A percentile compares a stretch with the other conserved stretches of the same genome.
These are phyloP conservation scores for Trypoxylon attenuatum DNA, from an alignment of 2,888 invertebrate genomes.

Conservation along the genomic window DNA sequence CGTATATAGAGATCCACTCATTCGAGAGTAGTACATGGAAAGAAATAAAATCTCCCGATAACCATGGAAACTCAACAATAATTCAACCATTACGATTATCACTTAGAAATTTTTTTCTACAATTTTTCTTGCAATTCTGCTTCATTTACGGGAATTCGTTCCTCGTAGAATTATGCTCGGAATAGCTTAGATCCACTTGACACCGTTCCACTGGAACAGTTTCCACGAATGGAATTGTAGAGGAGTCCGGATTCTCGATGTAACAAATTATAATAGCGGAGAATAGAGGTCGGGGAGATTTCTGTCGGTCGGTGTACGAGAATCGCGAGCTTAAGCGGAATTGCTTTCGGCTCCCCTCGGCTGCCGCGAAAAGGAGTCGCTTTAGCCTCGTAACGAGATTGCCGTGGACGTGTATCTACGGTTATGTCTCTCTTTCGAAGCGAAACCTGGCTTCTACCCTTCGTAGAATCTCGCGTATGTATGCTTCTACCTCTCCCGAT, in stretches of 20 bases:
- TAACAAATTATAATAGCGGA: too few relatives aligned
- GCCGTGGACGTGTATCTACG: slow-evolving; percentile 18
- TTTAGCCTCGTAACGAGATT: slow-evolving; percentile 49
- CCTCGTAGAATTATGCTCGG: neutral
- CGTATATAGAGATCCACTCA: too few relatives aligned
- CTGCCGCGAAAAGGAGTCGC: slow-evolving; percentile 33
- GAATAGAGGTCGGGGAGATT: neutral
- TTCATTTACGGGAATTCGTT: too few relatives aligned
- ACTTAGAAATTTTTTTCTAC: too few relatives aligned
- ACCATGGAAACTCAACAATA: too few relatives aligned
- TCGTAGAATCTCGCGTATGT: neutral
- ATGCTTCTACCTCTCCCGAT: too few relatives aligned
- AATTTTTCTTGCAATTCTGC: too few relatives aligned
- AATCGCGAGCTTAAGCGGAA: slow-evolving; percentile 34
- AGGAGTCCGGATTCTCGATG: neutral
- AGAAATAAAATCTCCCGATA: too few relatives aligned
- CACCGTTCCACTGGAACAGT: neutral
- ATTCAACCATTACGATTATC: too few relatives aligned
- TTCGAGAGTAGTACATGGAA: too few relatives aligned
- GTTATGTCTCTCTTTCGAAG: slow-evolving; percentile 15
- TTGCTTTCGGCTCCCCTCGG: slow-evolving; percentile 48
- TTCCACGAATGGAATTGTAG: neutral
- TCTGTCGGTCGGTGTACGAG: neutral
- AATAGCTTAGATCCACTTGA: neutral
- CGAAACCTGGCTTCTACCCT: neutral